These are phyloP conservation scores for Enteromius fasciolatus DNA, from an alignment of 2,797 vertebrate genomes.

Conservation along the genomic window DNA sequence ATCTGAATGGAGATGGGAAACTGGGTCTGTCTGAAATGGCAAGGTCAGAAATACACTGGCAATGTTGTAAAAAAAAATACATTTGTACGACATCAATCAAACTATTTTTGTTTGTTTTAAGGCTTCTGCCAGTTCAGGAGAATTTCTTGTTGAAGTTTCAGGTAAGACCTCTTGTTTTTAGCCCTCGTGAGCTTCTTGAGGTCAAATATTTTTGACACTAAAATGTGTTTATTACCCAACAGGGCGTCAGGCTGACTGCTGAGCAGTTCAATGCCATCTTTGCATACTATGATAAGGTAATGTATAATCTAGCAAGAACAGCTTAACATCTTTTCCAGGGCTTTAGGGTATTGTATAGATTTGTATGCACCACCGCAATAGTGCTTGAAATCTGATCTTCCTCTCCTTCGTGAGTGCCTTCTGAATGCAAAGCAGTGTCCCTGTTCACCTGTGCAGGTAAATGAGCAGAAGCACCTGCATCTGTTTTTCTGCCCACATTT, in stretches of 20 bases:
- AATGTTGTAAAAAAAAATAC: neutral
- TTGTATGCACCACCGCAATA: conserved; percentile 8
- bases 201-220: neutral
- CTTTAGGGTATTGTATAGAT: conserved; percentile 20
- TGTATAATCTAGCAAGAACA: conserved; percentile 42
- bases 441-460: conserved; percentile 60
- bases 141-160: conserved; percentile 83
- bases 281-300: conserved; percentile 91
- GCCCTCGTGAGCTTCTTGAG: neutral
- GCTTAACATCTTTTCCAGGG: neutral
- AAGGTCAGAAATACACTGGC: conserved; percentile 77
- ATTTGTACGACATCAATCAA: neutral
- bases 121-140: conserved; percentile 92
- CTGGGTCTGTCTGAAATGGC: conserved; percentile 97
- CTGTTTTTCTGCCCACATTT: conserved; percentile 50
- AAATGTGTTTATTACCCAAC: conserved; percentile 50
- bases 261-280: conserved; percentile 94
- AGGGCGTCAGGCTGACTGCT: conserved; percentile 87
- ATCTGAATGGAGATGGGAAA: conserved; percentile 94
- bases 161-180: conserved; percentile 61
- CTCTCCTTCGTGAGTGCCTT: conserved; percentile 44
- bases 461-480: conserved; percentile 62
- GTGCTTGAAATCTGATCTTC: conserved; percentile 45
- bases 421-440: conserved; percentile 64
- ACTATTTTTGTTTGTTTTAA: conserved; percentile 61